Conservation (phyloP, 2,888 invertebrate species). For the Rhamphomyia laevipes region DNA sequence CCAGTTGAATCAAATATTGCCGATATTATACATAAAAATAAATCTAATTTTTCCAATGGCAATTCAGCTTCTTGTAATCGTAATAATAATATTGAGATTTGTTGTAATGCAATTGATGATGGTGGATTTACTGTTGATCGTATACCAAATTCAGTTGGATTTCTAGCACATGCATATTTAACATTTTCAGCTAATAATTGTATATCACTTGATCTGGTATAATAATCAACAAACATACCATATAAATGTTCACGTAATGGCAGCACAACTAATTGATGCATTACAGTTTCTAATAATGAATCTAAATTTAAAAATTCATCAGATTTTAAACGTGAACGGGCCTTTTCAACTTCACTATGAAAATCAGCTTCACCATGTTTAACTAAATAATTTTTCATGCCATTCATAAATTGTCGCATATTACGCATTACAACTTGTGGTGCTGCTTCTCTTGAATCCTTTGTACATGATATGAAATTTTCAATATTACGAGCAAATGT, state of each 20-base stretch:
- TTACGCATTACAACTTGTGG: conserved; percentile 83
- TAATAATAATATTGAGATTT: conserved; percentile 65
- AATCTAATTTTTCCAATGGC: conserved; percentile 85
- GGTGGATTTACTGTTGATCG: conserved; percentile 62
- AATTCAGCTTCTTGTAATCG: conserved; percentile 85
- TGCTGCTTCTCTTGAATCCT: conserved; percentile 77
- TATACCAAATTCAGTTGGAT: conserved; percentile 34
- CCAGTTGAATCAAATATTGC: conserved; percentile 64
- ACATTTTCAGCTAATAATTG: conserved; percentile 48
- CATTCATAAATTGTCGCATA: conserved; percentile 94
- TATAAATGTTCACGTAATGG: conserved; percentile 78
- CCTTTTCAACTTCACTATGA: conserved; percentile 71
- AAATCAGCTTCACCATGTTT: conserved; percentile 92
- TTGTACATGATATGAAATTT: conserved; percentile 86
- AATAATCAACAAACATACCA: conserved; percentile 77
- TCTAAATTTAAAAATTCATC: conserved; percentile 93
- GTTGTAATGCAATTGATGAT: conserved; percentile 58
- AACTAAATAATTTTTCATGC: conserved; percentile 95
- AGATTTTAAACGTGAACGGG: conserved; percentile 54
- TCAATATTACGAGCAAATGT: conserved; percentile 88
- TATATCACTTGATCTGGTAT: conserved; percentile 61
- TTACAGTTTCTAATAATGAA: conserved; percentile 86
- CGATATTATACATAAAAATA: conserved; percentile 78
- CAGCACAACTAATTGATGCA: conserved; percentile 81
- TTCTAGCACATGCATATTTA: conserved; percentile 33